These are phyloP conservation scores for Styela plicata DNA, from an alignment of 23 tunicate species.

Conservation along the genomic window DNA sequence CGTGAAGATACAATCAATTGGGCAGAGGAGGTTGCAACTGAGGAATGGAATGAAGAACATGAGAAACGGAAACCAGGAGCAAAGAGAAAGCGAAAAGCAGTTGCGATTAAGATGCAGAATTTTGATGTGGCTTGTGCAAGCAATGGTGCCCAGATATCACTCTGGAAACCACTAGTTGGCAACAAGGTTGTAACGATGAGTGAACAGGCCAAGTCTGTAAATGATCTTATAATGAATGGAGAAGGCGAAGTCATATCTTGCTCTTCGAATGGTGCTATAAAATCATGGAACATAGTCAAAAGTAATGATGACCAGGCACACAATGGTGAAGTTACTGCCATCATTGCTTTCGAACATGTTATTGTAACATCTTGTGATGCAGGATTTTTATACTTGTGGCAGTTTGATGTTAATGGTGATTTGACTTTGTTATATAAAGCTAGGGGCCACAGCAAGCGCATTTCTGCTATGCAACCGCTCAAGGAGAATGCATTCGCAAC, in stretches of 20 bases:
- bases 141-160: slow-evolving; percentile 5
- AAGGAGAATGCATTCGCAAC: not conserved
- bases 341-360: not conserved
- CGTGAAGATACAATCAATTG: not conserved
- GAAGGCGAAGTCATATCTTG: not conserved
- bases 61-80: slow-evolving; percentile 21
- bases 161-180: slow-evolving; percentile 28
- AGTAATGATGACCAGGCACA: not conserved
- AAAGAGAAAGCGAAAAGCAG: slow-evolving; percentile 14
- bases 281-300: not conserved
- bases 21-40: slow-evolving; percentile 38
- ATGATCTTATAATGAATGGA: not conserved
- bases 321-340: slow-evolving; percentile 22
- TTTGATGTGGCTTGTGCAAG: slow-evolving; percentile 20
- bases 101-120: slow-evolving; percentile 5
- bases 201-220: slow-evolving; percentile 13
- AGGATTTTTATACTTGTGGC: slow-evolving; percentile 27
- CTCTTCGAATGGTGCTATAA: slow-evolving; percentile 14
- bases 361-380: slow-evolving; percentile 11
- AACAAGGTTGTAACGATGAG: not conserved
- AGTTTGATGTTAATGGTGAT: not conserved
- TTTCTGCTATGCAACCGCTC: slow-evolving; percentile 3
- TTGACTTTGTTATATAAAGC: slow-evolving; percentile 15
- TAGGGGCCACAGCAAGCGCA: slow-evolving; percentile 7
- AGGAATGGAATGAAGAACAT: slow-evolving; percentile 49